These are phyloP conservation scores for Idaea biselata DNA, from an alignment of 2,888 invertebrate species.

Conservation along the genomic window DNA sequence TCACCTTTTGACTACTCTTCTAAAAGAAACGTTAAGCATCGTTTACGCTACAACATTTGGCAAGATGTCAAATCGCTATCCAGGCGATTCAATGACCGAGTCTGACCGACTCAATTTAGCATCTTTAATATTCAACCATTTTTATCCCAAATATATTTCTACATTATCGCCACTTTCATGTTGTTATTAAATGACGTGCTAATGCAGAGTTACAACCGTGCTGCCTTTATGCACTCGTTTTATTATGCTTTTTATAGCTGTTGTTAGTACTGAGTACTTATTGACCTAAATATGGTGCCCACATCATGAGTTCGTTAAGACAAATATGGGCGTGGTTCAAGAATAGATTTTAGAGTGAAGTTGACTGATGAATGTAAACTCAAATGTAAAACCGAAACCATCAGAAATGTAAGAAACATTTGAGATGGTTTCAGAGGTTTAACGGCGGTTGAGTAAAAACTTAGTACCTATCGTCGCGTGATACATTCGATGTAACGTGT, in stretches of 20 bases:
- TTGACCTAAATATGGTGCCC: slow-evolving; percentile 71
- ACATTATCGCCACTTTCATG: background rate
- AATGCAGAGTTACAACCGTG: background rate
- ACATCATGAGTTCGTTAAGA: slow-evolving; percentile 61
- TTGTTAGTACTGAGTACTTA: slow-evolving; percentile 39
- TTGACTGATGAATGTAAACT: slow-evolving; percentile 27
- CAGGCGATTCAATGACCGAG: slow-evolving; percentile 32
- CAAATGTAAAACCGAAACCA: too few species aligned
- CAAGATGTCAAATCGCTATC: slow-evolving; percentile 37
- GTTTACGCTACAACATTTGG: slow-evolving; percentile 36
- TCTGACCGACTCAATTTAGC: slow-evolving; percentile 28
- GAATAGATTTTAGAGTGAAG: slow-evolving; percentile 9
- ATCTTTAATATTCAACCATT: slow-evolving; percentile 18
- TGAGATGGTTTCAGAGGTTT: background rate
- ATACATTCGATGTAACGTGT: slow-evolving; percentile 42
- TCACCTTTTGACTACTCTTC: slow-evolving; percentile 12
- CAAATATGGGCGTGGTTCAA: slow-evolving; percentile 55
- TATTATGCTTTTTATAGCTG: slow-evolving; percentile 60
- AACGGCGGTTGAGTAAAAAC: background rate
- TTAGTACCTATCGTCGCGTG: slow-evolving; percentile 35
- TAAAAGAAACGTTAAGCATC: slow-evolving; percentile 17
- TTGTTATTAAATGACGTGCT: background rate
- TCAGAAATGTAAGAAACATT: too few species aligned
- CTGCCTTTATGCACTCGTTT: slow-evolving; percentile 9
- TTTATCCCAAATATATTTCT: slow-evolving; percentile 14